phyloP scores from a whole-genome alignment of 2,888 invertebrate genomes.

The Erannis defoliaria region DNA sequence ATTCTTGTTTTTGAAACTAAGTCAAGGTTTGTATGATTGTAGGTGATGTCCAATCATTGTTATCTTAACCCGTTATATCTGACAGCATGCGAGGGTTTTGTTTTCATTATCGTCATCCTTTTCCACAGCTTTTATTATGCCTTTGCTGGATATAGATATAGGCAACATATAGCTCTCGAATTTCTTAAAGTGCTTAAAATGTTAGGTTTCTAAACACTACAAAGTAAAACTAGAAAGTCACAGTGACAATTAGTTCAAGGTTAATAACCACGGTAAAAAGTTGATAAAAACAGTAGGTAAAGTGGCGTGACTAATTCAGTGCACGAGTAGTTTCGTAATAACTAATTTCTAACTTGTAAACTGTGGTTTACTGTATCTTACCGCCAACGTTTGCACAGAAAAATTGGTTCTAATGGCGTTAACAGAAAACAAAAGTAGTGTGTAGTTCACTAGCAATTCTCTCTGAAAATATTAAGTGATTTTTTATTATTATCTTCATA shows the following conservation, averaged over 20 bases:
- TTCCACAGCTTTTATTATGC: too few relatives aligned
- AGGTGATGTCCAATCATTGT: conserved; percentile 19
- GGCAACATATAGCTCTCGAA: too few relatives aligned
- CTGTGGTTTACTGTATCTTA: conserved; percentile 41
- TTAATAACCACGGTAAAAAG: conserved; percentile 64
- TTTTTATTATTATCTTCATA: too few relatives aligned
- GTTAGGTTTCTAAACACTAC: neutral
- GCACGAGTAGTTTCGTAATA: conserved; percentile 68
- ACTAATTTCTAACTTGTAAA: conserved; percentile 28
- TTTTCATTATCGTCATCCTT: neutral
- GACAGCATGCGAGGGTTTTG: neutral
- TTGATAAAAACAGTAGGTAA: conserved; percentile 63
- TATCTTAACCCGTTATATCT: conserved; percentile 8
- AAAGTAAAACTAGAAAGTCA: conserved; percentile 61
- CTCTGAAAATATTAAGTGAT: too few relatives aligned
- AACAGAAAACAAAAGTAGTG: conserved; percentile 29
- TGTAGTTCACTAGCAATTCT: too few relatives aligned
- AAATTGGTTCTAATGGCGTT: neutral
- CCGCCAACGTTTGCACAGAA: conserved; percentile 17
- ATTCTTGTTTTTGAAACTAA: conserved; percentile 32
- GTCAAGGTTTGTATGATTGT: conserved; percentile 32
- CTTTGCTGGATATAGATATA: too few relatives aligned
- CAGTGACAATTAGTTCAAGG: conserved; percentile 74
- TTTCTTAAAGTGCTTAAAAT: too few relatives aligned
- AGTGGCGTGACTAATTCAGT: conserved; percentile 64